phyloP scores from a whole-genome alignment of 2,113 vertebrate genomes.

The Chaenocephalus aceratus region DNA sequence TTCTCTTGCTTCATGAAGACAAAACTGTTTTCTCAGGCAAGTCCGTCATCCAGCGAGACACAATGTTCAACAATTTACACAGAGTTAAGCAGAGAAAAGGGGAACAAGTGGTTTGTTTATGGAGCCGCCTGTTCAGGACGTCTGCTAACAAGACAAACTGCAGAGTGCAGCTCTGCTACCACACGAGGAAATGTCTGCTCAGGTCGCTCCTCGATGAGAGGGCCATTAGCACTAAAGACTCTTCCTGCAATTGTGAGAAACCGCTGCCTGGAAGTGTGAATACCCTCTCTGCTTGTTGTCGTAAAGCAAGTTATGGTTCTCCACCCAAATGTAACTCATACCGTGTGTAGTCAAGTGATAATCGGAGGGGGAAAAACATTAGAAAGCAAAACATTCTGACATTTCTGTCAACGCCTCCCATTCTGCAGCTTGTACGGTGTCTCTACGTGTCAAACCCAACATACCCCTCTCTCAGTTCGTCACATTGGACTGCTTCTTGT shows the following conservation, averaged over 20 bases:
- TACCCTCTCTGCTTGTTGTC: constrained; percentile 38
- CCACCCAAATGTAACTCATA: constrained; percentile 8
- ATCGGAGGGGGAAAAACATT: constrained; percentile 22
- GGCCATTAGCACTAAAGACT: constrained; percentile 33
- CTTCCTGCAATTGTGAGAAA: constrained; percentile 84
- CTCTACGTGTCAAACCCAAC: no score
- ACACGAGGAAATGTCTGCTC: constrained; percentile 73
- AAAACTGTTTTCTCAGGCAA: constrained; percentile 15
- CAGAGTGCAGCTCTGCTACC: constrained; percentile 47
- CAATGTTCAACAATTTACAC: constrained; percentile 46
- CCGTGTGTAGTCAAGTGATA: background rate
- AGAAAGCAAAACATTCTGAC: constrained; percentile 7
- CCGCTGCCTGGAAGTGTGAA: constrained; percentile 28
- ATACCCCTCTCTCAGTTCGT: no score
- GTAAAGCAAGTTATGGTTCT: constrained; percentile 36
- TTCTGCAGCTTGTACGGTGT: no score
- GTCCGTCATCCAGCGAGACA: constrained; percentile 37
- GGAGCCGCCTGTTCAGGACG: constrained; percentile 48
- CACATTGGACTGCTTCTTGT: no score
- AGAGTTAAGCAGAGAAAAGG: constrained; percentile 7
- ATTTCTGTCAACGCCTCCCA: background rate
- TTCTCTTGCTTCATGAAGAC: constrained; percentile 16
- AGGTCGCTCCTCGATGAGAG: constrained; percentile 44
- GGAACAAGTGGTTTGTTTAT: constrained; percentile 44
- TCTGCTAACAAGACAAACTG: constrained; percentile 44